Conservation (phyloP, 2,113 vertebrate genomes). For the Ammospiza nelsoni region DNA sequence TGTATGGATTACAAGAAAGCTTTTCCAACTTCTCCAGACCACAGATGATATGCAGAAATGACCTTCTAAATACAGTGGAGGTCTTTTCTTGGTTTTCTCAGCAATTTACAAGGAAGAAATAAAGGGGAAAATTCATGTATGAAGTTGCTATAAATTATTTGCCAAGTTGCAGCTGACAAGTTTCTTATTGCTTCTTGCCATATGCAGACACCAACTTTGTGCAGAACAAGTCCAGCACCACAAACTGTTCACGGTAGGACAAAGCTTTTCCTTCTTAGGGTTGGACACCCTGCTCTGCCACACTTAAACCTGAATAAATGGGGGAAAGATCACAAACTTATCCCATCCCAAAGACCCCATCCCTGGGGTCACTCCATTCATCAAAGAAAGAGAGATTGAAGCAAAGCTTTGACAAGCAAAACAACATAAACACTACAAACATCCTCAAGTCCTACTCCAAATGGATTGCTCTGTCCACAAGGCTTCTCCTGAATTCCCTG, state of each 20-base stretch:
- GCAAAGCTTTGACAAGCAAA: background rate
- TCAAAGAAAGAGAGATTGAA: background rate
- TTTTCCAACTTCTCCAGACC: background rate
- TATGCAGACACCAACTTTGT: background rate
- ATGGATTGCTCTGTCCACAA: background rate
- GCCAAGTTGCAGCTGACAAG: background rate
- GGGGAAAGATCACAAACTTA: background rate
- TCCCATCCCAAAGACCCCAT: background rate
- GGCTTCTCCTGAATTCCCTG: background rate
- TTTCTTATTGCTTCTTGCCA: constrained; percentile 56
- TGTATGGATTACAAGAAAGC: background rate
- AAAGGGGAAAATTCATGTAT: background rate
- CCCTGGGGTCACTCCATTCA: background rate
- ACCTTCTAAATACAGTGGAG: background rate
- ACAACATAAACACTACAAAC: background rate
- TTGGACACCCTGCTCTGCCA: background rate
- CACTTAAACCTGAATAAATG: background rate
- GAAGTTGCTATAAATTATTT: background rate
- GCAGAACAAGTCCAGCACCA: background rate
- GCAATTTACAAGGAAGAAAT: background rate
- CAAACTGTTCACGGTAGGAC: background rate
- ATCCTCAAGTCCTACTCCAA: background rate
- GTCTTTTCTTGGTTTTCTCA: background rate
- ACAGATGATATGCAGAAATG: background rate
- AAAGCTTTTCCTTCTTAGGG: background rate